Conservation (phyloP, 2,888 invertebrate species). For the Tachina grossa region DNA sequence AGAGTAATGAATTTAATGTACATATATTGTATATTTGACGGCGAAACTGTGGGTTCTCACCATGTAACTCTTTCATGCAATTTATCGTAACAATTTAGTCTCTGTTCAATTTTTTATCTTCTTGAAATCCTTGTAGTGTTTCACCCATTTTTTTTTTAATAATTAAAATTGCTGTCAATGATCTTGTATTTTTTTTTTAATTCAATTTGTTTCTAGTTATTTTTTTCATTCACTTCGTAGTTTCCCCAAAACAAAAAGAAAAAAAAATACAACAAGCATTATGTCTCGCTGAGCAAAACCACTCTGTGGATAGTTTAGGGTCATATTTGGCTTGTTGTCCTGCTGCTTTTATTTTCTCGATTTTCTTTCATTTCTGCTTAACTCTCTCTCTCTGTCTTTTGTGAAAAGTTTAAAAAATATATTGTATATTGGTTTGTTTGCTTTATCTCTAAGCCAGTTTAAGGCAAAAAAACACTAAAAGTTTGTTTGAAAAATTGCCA, state of each 20-base stretch:
- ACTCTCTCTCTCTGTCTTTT: constrained; percentile 11
- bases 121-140: constrained; percentile 16
- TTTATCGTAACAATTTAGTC: constrained; percentile 41
- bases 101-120: constrained; percentile 6
- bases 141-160: not conserved
- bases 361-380: constrained; percentile 14
- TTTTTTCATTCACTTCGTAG: not conserved
- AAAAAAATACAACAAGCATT: not conserved
- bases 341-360: constrained; percentile 3
- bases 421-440: constrained; percentile 26
- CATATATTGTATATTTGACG: not conserved
- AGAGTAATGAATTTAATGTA: not conserved
- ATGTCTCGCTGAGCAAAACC: constrained; percentile 57
- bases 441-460: not conserved
- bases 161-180: constrained; percentile 33
- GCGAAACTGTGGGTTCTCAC: not conserved
- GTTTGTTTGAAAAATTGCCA: constrained; percentile 14
- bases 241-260: not conserved
- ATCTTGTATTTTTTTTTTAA: constrained; percentile 24
- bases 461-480: constrained; percentile 11
- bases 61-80: constrained; percentile 39
- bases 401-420: constrained; percentile 36
- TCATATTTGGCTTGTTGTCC: constrained; percentile 48
- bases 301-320: constrained; percentile 57
- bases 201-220: not conserved